Conservation (phyloP, 1,140 invertebrate species). For the Drosophila burlai region DNA sequence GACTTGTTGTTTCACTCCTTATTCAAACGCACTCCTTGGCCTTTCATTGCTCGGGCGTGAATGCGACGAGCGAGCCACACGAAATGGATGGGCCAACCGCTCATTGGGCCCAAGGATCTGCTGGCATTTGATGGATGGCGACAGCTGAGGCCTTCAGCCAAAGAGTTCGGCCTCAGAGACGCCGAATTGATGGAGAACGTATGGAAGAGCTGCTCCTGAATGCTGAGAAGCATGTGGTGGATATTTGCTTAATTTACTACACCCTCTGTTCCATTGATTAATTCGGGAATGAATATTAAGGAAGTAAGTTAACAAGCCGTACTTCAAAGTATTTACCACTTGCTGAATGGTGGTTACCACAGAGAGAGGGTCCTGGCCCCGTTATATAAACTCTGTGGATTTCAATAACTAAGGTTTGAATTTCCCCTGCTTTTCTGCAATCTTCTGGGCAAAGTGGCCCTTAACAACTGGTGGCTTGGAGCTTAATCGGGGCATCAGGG, state of each 20-base stretch:
- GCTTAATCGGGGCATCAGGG: constrained; percentile 37
- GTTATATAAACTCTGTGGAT: background rate
- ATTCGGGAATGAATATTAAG: background rate
- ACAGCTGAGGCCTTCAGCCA: constrained; percentile 34
- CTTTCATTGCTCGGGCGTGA: constrained; percentile 49
- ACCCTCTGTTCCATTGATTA: background rate
- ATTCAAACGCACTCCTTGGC: constrained; percentile 36
- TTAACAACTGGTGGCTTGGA: constrained; percentile 26
- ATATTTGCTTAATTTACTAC: constrained; percentile 17
- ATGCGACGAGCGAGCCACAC: constrained; percentile 29
- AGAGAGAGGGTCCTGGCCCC: background rate
- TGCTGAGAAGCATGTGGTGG: background rate
- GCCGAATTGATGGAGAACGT: constrained; percentile 10
- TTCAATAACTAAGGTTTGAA: constrained; percentile 19
- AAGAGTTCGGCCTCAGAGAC: constrained; percentile 8
- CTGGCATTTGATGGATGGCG: constrained; percentile 47
- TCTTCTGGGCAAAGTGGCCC: constrained; percentile 13
- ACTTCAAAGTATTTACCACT: background rate
- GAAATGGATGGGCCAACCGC: constrained; percentile 34
- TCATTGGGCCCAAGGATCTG: constrained; percentile 23
- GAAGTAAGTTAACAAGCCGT: background rate
- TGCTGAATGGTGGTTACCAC: background rate
- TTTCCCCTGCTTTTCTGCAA: background rate
- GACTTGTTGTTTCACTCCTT: constrained; percentile 35
- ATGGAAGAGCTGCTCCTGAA: constrained; percentile 3